Evolutionary conservation across 1,140 invertebrate species (phyloP).

Genomic region (Scaptomyza graminum): DNA sequence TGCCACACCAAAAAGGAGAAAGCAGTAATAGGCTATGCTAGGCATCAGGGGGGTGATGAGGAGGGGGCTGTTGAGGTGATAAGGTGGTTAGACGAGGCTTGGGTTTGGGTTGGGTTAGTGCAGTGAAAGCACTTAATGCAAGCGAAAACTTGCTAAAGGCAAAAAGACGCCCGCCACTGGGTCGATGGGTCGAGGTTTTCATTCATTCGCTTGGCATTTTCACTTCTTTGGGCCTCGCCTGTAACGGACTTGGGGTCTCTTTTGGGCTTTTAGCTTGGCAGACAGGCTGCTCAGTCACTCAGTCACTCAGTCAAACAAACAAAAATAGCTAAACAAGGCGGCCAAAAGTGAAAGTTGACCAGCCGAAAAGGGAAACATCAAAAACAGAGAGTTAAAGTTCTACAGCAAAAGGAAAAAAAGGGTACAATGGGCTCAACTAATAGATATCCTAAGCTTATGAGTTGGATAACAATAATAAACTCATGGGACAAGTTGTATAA

Average conservation of each 20-base stretch:
- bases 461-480: no score
- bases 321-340: slow-evolving; percentile 37
- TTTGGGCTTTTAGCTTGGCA: slow-evolving; percentile 1
- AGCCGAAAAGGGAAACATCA: slow-evolving; percentile 6
- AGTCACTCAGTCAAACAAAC: slow-evolving; percentile 68
- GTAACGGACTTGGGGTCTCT: background rate
- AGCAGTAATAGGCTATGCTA: background rate
- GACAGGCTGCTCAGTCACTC: slow-evolving; percentile 30
- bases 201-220: slow-evolving; percentile 43
- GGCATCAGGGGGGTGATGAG: background rate
- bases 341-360: slow-evolving; percentile 37
- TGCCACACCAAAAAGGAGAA: slow-evolving; percentile 26
- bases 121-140: slow-evolving; percentile 76
- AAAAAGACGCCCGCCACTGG: slow-evolving; percentile 46
- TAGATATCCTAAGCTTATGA: no score
- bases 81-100: background rate
- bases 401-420: background rate
- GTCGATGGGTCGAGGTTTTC: slow-evolving; percentile 57
- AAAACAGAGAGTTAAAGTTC: background rate
- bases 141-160: slow-evolving; percentile 66
- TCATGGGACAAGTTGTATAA: no score
- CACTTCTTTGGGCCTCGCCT: slow-evolving; percentile 22
- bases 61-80: background rate
- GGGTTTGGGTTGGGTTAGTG: slow-evolving; percentile 9
- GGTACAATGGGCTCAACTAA: background rate